Evolutionary conservation across 35 echinoderm and acorn worm species (phyloP).

Genomic region (Lytechinus variegatus): DNA sequence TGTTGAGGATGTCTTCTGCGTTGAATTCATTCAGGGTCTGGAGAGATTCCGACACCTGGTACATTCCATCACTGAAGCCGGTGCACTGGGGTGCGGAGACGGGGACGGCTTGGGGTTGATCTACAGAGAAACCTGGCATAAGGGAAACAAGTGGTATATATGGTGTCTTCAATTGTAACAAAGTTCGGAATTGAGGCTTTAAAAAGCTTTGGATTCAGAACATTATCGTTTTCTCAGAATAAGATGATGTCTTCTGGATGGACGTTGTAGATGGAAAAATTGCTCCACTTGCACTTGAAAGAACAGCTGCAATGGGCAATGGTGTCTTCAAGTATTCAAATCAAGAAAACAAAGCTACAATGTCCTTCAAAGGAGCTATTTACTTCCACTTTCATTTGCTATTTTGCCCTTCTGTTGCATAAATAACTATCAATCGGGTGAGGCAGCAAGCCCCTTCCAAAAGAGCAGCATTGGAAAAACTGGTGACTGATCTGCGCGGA

Average conservation of each 20-base stretch:
- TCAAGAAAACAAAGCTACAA: too few species aligned
- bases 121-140: constrained; percentile 71
- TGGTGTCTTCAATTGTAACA: not conserved
- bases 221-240: not conserved
- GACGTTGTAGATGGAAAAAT: too few species aligned
- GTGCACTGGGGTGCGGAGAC: constrained; percentile 78
- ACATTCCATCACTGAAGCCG: constrained; percentile 81
- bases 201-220: not conserved
- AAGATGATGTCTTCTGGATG: not conserved
- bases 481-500: too few species aligned
- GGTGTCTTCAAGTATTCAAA: too few species aligned
- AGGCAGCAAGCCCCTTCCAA: too few species aligned
- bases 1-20: constrained; percentile 93
- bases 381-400: too few species aligned
- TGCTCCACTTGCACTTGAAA: too few species aligned
- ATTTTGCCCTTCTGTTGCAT: too few species aligned
- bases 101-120: constrained; percentile 95
- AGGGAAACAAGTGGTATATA: not conserved
- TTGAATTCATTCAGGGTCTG: constrained; percentile 99
- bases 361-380: too few species aligned
- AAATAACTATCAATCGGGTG: too few species aligned
- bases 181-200: not conserved
- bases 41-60: constrained; percentile 88
- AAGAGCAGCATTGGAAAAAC: too few species aligned
- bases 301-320: too few species aligned